Conservation (phyloP, 2,888 invertebrate genomes). For the Hymenopus coronatus region DNA sequence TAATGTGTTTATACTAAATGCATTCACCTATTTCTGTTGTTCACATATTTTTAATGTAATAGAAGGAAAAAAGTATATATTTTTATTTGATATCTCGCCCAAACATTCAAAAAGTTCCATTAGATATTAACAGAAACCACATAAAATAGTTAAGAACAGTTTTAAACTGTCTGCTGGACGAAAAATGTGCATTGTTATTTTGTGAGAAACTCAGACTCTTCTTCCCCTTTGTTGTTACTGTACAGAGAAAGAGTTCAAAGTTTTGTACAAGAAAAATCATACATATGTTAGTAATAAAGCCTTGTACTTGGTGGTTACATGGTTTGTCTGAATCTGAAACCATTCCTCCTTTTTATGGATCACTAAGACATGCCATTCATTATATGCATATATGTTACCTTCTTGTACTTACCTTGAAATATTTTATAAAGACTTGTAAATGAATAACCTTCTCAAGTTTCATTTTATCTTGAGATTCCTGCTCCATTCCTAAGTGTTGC, state of each 20-base stretch:
- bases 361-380: neutral
- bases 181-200: conserved; percentile 24
- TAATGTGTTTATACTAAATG: neutral
- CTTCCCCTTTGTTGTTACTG: conserved; percentile 26
- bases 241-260: conserved; percentile 30
- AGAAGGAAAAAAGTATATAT: neutral
- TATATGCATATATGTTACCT: neutral
- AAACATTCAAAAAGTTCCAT: neutral
- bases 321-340: neutral
- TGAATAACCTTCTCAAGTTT: neutral
- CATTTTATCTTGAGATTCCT: neutral
- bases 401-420: neutral
- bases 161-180: conserved; percentile 18
- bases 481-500: neutral
- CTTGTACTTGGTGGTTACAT: conserved; percentile 29
- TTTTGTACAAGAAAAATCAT: conserved; percentile 33
- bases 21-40: conserved; percentile 14
- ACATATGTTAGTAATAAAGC: conserved; percentile 33
- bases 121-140: neutral
- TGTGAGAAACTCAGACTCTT: neutral
- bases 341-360: neutral
- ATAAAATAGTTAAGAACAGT: neutral
- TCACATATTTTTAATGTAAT: neutral
- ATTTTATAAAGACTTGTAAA: neutral
- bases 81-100: conserved; percentile 27